Evolutionary conservation across 2,888 invertebrate genomes (phyloP), one percentile per base, ranked within the genome.

Genomic region (Leptinotarsa rubiginosa): DNA sequence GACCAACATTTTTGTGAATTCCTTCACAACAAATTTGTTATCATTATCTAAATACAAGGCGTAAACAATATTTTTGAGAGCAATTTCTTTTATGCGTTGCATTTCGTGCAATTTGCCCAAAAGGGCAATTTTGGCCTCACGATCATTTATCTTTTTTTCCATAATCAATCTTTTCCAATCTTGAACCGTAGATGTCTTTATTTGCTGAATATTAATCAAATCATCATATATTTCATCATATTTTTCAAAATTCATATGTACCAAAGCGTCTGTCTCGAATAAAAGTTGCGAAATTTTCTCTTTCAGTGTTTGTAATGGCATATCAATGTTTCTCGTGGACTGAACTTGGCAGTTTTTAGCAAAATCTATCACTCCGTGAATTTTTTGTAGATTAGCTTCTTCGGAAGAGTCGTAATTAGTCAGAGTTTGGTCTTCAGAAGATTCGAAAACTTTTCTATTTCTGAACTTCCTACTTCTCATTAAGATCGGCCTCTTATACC

Each of bases 111-210:
- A 83, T 70, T 84, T 84, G 59, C 83, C 83, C 22, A 87, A 64
- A 13, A 87, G 75, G 47, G 77, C 75, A 25, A 85, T 82, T 80
- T 86, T 86, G 2, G 80, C 77, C n/a, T 79, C 74, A 15, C 83
- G 78, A 47, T 86, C 83, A 67, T 85, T 83, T 18, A 79, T 76
- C 72, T 81, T 81, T 47, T 84, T 81, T 25, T 82, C 81, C 25
- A 82, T 81, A 16, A 87, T 72, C 3, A 83, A 62, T 25, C 84
- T 80, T 65, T 85, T 86, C 87, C 87, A 87, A 47, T 86, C 85
- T 65, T 84, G 80, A 1, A 84, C 82, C 5, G 86, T 78, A 0
- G 83, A 80, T 5, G 80, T 79, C 71, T 86, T 86, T 49, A 86
- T 80, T 41, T 81, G 80, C 71, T 87, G 84, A 13, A 87, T 72